Evolutionary conservation across 2,888 invertebrate species (phyloP), one percentile per base, ranked within the genome.

Genomic region (Lamproptera curius): DNA sequence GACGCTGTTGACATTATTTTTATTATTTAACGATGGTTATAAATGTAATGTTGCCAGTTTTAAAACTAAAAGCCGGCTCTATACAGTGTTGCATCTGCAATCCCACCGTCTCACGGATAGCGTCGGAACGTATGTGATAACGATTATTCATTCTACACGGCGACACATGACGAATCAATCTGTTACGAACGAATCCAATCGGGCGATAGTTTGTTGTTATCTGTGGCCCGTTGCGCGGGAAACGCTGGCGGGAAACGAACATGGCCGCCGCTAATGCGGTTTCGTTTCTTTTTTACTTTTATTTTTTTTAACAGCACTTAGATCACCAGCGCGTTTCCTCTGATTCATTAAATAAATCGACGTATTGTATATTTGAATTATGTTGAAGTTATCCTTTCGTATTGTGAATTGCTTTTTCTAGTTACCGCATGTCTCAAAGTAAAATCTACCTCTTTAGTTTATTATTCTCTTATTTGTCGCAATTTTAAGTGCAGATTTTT

Each of bases 131-230:
- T 58, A 56, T 56, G 48, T 54, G 65, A 63, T 67, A 61, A 67
- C 79, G 74, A 85, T 86, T 86, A 85, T 70, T 85, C 85, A 85
- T 86, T 86, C 69, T 73, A 50, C 67, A 83, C 81, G 84, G 84
- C 69, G 83, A 84, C 85, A 85, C 75, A 78, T 82, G 72, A 85
- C 84, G 82, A 84, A 85, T 85, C 84, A 79, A 84, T 83, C 75
- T 53, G 73, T 63, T 64, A 65, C 75, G 76, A 70, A 60, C 70
- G 66, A 68, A 73, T 73, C 73, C 69, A 68, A 71, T 65, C 57
- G 57, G 46, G 44, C 51, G 49, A 44, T 49, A 49, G 49, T 49
- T 42, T 47, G 49, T 41, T 47, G 43, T 48, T 40, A 41, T 47
- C 35, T 51, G 52, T 54, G 49, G 57, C 52, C 46, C 33, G 50